A percentile compares a stretch with the other conserved stretches of the same genome.
These are phyloP conservation scores for Drosophila silvestris DNA, from an alignment of 2,888 invertebrate genomes.

Conservation along the genomic window DNA sequence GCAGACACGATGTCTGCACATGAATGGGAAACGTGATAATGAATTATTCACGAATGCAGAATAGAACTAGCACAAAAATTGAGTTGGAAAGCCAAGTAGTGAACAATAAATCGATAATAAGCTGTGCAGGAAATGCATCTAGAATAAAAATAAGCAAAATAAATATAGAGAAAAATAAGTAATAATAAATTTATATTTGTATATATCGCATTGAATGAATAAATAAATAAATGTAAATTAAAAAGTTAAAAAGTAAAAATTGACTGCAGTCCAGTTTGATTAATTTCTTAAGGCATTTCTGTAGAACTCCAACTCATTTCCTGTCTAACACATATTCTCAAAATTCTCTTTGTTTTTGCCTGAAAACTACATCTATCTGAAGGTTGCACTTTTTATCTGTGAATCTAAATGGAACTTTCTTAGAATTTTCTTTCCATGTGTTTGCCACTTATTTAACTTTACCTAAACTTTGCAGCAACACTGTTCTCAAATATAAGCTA, in stretches of 20 bases:
- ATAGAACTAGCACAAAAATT: not conserved
- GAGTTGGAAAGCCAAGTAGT: not conserved
- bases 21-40: slow-evolving; percentile 43
- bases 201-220: not conserved
- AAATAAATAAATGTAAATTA: not conserved
- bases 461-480: not conserved
- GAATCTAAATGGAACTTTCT: not conserved
- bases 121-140: not conserved
- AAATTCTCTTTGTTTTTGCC: not conserved
- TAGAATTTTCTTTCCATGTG: not conserved
- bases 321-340: not conserved
- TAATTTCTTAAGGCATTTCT: not conserved
- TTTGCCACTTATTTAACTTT: not conserved
- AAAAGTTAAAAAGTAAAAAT: not conserved
- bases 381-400: not conserved
- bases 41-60: slow-evolving; percentile 8
- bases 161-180: accelerated
- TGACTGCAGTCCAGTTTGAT: accelerated
- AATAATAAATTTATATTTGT: not conserved
- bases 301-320: not conserved
- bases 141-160: not conserved
- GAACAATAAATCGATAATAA: not conserved
- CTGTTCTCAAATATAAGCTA: not conserved
- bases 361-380: not conserved
- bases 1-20: slow-evolving; percentile 70